A percentile compares a stretch with the other conserved stretches of the same genome.
Conservation (phyloP, 2,797 vertebrate species). For the Lagorchestes hirsutus region DNA sequence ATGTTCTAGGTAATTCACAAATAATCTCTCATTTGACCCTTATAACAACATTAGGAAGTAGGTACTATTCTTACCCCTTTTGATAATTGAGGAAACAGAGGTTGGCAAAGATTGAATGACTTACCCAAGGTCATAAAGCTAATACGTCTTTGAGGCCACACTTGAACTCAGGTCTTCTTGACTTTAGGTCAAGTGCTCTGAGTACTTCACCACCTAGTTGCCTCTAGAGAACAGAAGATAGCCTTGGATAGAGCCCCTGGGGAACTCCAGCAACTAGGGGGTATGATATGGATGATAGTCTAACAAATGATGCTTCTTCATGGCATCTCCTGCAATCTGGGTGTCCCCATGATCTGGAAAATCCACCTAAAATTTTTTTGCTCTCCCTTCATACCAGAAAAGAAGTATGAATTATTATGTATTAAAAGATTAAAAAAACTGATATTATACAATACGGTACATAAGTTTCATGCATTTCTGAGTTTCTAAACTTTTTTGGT, state of each 20-base stretch:
- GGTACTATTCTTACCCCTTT: background rate
- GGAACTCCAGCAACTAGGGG: background rate
- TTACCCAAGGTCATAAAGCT: background rate
- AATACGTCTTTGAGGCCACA: no score
- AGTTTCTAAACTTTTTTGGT: background rate
- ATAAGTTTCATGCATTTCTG: background rate
- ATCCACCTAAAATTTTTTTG: background rate
- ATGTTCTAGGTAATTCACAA: background rate
- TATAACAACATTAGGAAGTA: background rate
- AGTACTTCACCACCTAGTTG: background rate
- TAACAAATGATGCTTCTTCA: background rate
- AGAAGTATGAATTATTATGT: background rate
- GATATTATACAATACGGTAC: background rate
- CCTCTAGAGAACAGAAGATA: background rate
- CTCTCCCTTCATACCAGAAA: background rate
- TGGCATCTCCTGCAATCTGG: no score
- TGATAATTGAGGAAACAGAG: background rate
- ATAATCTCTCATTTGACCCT: background rate
- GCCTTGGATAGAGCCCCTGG: background rate
- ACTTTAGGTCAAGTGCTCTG: background rate
- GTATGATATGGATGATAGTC: background rate
- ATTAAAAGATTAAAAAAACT: background rate
- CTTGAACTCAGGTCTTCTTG: background rate
- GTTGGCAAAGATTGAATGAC: background rate
- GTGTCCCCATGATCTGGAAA: background rate